Evolutionary conservation across 2,797 vertebrate species (phyloP).

Genomic region (Anniella stebbinsi): DNA sequence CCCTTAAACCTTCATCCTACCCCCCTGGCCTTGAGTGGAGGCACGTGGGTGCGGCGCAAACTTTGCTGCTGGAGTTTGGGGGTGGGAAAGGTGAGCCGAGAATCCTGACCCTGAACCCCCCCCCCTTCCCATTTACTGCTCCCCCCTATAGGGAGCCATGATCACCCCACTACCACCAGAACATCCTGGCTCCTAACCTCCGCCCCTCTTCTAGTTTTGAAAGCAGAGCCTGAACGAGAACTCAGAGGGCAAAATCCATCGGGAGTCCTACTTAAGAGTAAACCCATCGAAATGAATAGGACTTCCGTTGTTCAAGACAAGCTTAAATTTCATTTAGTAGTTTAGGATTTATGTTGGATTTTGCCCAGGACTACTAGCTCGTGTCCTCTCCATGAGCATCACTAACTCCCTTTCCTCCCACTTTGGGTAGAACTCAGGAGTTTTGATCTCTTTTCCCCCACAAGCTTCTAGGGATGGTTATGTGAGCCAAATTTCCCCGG

Average conservation of each 20-base stretch:
- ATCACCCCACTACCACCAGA: not conserved
- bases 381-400: not conserved
- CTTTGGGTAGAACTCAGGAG: not conserved
- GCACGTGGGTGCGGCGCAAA: not conserved
- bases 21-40: not conserved
- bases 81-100: accelerated
- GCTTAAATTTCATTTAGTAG: no score
- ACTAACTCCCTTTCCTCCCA: not conserved
- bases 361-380: not conserved
- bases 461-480: no score
- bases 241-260: no score
- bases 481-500: no score
- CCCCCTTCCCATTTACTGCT: no score
- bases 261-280: no score
- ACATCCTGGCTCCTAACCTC: not conserved
- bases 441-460: not conserved
- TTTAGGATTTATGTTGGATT: no score
- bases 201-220: no score
- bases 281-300: no score
- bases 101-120: no score
- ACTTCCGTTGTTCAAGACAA: no score
- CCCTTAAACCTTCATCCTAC: not conserved
- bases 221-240: not conserved
- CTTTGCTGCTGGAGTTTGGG: not conserved
- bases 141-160: not conserved